A percentile compares a stretch with the other conserved stretches of the same genome.
Evolutionary conservation across 30 jellyfish, hydroid and myxozoan species (phyloP).

Genomic region (Cassiopea andromeda): DNA sequence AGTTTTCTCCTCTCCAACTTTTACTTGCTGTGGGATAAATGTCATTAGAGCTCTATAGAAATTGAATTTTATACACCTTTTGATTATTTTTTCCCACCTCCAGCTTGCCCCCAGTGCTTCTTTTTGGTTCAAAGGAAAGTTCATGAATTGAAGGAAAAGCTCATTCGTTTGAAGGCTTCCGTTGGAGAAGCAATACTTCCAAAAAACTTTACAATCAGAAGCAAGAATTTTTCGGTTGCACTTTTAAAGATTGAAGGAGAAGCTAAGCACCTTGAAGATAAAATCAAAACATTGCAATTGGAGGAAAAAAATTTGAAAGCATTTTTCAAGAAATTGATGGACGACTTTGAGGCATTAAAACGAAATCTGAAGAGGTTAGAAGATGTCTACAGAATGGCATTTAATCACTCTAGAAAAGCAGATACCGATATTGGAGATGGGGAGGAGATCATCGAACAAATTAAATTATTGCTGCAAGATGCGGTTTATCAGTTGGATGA

Average conservation of each 20-base stretch:
- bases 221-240: slow-evolving; percentile 80
- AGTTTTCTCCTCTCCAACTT: not conserved
- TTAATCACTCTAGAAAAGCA: slow-evolving; percentile 66
- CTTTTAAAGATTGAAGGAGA: slow-evolving; percentile 51
- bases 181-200: slow-evolving; percentile 67
- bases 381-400: slow-evolving; percentile 49
- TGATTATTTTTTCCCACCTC: not conserved
- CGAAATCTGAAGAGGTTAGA: slow-evolving; percentile 44
- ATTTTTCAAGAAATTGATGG: slow-evolving; percentile 67
- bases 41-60: too few species aligned
- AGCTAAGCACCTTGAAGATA: slow-evolving; percentile 53
- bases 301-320: slow-evolving; percentile 74
- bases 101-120: slow-evolving; percentile 96
- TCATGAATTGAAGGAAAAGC: slow-evolving; percentile 80
- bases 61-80: too few species aligned
- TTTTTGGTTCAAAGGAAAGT: slow-evolving; percentile 89
- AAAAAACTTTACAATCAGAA: slow-evolving; percentile 69
- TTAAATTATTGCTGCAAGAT: slow-evolving; percentile 61
- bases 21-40: not conserved
- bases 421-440: slow-evolving; percentile 65
- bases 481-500: slow-evolving; percentile 62
- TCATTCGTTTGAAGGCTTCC: slow-evolving; percentile 63
- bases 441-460: slow-evolving; percentile 83
- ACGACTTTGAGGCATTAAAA: slow-evolving; percentile 56
- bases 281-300: slow-evolving; percentile 41